Evolutionary conservation across 2,113 vertebrate genomes (phyloP).

Genomic region (Paradoxurus hermaphroditus): DNA sequence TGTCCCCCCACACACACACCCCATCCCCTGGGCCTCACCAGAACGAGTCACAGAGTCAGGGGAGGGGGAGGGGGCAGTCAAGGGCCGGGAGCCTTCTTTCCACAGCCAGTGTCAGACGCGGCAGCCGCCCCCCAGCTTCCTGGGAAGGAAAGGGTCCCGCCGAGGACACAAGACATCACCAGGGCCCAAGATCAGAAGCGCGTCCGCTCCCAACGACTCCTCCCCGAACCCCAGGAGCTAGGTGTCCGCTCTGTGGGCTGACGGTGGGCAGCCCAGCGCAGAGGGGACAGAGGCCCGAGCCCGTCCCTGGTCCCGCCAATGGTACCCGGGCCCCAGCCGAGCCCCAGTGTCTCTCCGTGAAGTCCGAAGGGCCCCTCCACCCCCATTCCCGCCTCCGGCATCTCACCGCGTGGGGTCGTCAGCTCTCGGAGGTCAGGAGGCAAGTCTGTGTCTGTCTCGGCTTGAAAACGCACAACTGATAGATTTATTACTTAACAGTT

Average conservation of each 20-base stretch:
- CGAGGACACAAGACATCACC: not conserved
- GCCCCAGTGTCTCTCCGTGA: not conserved
- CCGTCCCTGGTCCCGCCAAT: not conserved
- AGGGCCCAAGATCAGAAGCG: not conserved
- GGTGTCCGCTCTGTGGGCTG: too few species aligned
- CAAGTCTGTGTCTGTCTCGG: not conserved
- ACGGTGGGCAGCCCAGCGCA: not conserved
- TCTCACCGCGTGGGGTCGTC: not conserved
- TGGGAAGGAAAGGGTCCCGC: not conserved
- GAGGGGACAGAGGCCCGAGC: not conserved
- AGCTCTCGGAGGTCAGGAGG: not conserved
- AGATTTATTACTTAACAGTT: not conserved
- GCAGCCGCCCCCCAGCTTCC: not conserved
- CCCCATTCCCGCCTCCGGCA: not conserved
- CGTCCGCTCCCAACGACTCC: not conserved
- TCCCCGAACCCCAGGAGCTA: not conserved
- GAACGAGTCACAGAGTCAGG: not conserved
- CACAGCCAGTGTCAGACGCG: not conserved
- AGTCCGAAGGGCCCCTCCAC: not conserved
- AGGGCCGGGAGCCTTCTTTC: not conserved
- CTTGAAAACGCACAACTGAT: not conserved
- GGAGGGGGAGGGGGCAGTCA: fast-evolving
- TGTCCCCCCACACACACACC: too few species aligned
- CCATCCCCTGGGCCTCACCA: too few species aligned
- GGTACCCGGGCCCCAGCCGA: not conserved